Percentiles rank a stretch among this genome's conserved stretches.
These are phyloP conservation scores for Drosophila simulans DNA, from an alignment of 1,140 invertebrate species.

Conservation along the genomic window DNA sequence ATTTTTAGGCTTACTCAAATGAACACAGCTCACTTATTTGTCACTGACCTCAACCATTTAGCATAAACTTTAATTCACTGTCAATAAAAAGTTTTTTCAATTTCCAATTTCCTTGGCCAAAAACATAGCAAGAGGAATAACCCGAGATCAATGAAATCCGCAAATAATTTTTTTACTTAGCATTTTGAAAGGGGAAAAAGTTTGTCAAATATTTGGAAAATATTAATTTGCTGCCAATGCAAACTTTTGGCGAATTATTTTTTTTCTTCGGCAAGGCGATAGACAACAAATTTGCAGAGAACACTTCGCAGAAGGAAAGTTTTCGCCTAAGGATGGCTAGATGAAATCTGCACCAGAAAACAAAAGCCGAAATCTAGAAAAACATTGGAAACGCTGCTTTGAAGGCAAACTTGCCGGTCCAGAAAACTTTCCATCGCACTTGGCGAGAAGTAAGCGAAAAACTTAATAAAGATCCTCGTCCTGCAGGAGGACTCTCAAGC, in stretches of 20 bases:
- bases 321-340: constrained; percentile 43
- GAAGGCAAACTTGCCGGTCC: constrained; percentile 67
- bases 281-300: constrained; percentile 70
- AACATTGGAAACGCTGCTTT: constrained; percentile 75
- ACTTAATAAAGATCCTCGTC: constrained; percentile 75
- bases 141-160: constrained; percentile 28
- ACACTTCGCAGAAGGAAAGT: constrained; percentile 53
- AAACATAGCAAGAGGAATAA: constrained; percentile 18
- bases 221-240: constrained; percentile 55
- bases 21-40: constrained; percentile 14
- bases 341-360: constrained; percentile 82
- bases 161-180: constrained; percentile 27
- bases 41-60: constrained; percentile 16
- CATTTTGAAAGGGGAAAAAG: constrained; percentile 8
- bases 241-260: constrained; percentile 24
- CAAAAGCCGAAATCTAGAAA: constrained; percentile 81
- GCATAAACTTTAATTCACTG: constrained; percentile 35
- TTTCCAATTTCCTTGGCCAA: constrained; percentile 25
- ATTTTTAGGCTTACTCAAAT: constrained; percentile 16
- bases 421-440: constrained; percentile 75
- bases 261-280: constrained; percentile 27
- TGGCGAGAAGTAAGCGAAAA: constrained; percentile 79
- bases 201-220: constrained; percentile 46
- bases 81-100: constrained; percentile 36
- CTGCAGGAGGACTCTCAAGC: constrained; percentile 45